Percentiles rank a stretch among this genome's conserved stretches.
Evolutionary conservation across 2,113 vertebrate species (phyloP).

Genomic region (Lipotes vexillifer): DNA sequence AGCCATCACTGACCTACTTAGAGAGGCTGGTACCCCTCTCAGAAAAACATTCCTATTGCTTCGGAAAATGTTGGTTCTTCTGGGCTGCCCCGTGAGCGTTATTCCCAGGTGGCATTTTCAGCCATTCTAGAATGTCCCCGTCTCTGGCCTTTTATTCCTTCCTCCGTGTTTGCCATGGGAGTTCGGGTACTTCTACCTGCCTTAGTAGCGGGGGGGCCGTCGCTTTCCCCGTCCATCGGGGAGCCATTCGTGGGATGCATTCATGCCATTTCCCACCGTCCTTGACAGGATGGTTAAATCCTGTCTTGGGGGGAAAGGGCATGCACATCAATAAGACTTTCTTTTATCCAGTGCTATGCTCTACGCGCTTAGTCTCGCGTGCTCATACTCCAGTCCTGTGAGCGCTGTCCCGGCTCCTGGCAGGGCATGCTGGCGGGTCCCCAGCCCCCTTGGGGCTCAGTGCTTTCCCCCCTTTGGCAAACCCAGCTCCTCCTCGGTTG

Average conservation of each 20-base stretch:
- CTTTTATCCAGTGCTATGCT: not conserved
- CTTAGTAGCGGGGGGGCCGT: rapidly evolving
- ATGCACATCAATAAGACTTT: not conserved
- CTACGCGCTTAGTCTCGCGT: not conserved
- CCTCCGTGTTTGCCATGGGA: not conserved
- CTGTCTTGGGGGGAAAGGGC: not conserved
- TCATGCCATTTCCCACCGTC: not conserved
- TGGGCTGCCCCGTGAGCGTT: not conserved
- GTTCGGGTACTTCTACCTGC: not conserved
- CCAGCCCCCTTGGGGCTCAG: too few species aligned
- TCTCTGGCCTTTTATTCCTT: not conserved
- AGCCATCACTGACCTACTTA: not conserved
- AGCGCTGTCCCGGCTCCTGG: not conserved
- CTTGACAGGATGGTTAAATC: not conserved
- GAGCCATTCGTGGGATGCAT: not conserved
- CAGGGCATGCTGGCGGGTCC: too few species aligned
- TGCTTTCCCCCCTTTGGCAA: not conserved
- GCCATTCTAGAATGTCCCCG: too few species aligned
- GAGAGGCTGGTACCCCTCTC: not conserved
- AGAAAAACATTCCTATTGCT: not conserved
- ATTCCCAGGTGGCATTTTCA: not conserved
- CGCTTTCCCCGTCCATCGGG: not conserved
- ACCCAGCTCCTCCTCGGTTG: not conserved
- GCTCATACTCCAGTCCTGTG: too few species aligned
- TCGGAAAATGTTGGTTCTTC: not conserved